A percentile compares a stretch with the other conserved stretches of the same genome.
phyloP scores from a whole-genome alignment of 2,113 vertebrate species.

The Chrysemys picta region DNA sequence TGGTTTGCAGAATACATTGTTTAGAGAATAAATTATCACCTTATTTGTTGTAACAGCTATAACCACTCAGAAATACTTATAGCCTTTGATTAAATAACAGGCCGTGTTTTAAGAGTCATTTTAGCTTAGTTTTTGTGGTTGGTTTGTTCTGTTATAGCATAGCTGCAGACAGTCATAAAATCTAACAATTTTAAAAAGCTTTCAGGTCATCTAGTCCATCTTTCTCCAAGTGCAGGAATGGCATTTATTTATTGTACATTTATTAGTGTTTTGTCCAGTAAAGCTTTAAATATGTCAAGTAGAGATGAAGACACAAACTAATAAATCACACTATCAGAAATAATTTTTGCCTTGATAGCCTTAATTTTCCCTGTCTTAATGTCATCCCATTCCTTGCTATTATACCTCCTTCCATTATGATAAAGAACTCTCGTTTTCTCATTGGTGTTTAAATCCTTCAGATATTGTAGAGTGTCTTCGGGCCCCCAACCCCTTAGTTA shows the following conservation, averaged over 20 bases:
- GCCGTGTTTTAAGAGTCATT: slow-evolving; percentile 27
- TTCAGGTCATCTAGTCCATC: not conserved
- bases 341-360: slow-evolving; percentile 11
- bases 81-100: slow-evolving; percentile 4
- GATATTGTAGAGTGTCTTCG: not conserved
- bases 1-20: slow-evolving; percentile 21
- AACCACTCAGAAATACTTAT: slow-evolving; percentile 22
- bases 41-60: slow-evolving; percentile 47
- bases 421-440: not conserved
- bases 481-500: not conserved
- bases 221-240: slow-evolving; percentile 19
- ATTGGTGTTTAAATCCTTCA: not conserved
- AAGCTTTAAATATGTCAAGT: not conserved
- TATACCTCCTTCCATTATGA: not conserved
- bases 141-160: not conserved
- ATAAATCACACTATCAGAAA: slow-evolving; percentile 37
- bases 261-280: not conserved
- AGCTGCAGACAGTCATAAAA: not conserved
- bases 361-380: slow-evolving; percentile 8
- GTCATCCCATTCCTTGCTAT: not conserved
- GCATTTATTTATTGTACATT: not conserved
- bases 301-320: not conserved
- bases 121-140: not conserved
- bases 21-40: slow-evolving; percentile 47
- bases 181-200: not conserved